Evolutionary conservation across 2,888 invertebrate genomes (phyloP), one percentile per base, ranked within the genome.

Genomic region (Leptopilina drosophilae): DNA sequence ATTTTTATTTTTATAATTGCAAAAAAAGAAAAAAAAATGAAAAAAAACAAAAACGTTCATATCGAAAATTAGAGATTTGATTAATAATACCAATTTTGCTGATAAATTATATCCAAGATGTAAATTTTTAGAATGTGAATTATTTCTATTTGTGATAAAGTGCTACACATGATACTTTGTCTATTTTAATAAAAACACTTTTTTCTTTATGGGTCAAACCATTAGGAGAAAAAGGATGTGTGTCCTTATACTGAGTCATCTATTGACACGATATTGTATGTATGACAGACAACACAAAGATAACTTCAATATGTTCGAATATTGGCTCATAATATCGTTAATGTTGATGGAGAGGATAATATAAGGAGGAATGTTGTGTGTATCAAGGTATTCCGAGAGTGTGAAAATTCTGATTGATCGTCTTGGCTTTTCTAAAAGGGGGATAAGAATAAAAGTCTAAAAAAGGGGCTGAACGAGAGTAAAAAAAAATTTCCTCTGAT

Each of bases 261-360:
- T 5, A n/a, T 53, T 33, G 33, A 73, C 15, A 73, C 56, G 56
- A 56, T 73, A 33, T 73, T 73, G 53, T 40, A 40, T 33, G 33
- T 49, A 49, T 62, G 62, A 33, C 73, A 73, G 73, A 33, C 33
- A 73, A 56, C 73, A 73, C 40, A n/a, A 56, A 56, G 56, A 26
- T 73, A 73, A 73, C 73, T n/a, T 33, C 73, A 56, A 73, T 56
- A 14, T n/a, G 56, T 56, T 69, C 53, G 69, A 40, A 73, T 73
- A 73, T 73, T 73, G 73, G 73, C 53, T 73, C 56, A 53, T 56
- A 40, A 73, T 73, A 73, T 56, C 56, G 3, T 56, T 73, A 73
- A 73, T 73, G 33, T 73, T 56, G 7, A 69, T 69, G 26, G 73
- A 73, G 73, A 56, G n/a, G 56, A n/a, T 73, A 49, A 49, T 49